Evolutionary conservation across 64 coral and sea anemone species (phyloP), one percentile per base, ranked within the genome.

Genomic region (Pocillopora damicornis): DNA sequence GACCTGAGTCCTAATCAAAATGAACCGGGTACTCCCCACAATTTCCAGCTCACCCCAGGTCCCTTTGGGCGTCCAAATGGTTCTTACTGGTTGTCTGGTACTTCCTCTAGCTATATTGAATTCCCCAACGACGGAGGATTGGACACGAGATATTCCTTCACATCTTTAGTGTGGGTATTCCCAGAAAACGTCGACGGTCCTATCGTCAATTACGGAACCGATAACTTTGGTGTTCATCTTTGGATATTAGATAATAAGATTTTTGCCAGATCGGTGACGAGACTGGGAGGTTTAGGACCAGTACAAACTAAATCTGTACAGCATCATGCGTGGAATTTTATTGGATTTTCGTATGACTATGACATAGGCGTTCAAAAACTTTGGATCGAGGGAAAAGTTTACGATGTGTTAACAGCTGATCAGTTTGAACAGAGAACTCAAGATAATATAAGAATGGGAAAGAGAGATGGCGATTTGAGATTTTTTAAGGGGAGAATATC

Each of bases 321-420:
- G n/a, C 83, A 38, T 26, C 60, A 87, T 60, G 60, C 65, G 63
- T 91, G 90, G 90, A 76, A 91, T 64, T 91, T 79, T 86, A 72
- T 91, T 59, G 90, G 82, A n/a, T 61, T 76, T 12, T 73, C 90
- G 25, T 91, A 91, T 23, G 63, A 91, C 73, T 61, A 62, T 42
- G 45, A 25, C 15, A 76, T 25, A 17, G 90, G 90, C 0, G 26
- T 87, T 20, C 75, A 76, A 14, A 91, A 63, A 34, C 76, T 87
- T 20, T 91, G 90, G 90, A 18, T 58, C 0, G 90, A 91, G 79
- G 84, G 60, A 60, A n/a, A 16, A 79, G 81, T 85, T 15, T 78
- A 79, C 25, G 82, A 65, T 25, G 73, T 65, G 35, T 77, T 63
- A 7, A 87, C 71, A 14, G 16, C 87, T 58, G 74, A 51, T 60